Base-by-base conservation (phyloP, 2,888 invertebrate species). In the Aleiodes testaceus region DNA sequence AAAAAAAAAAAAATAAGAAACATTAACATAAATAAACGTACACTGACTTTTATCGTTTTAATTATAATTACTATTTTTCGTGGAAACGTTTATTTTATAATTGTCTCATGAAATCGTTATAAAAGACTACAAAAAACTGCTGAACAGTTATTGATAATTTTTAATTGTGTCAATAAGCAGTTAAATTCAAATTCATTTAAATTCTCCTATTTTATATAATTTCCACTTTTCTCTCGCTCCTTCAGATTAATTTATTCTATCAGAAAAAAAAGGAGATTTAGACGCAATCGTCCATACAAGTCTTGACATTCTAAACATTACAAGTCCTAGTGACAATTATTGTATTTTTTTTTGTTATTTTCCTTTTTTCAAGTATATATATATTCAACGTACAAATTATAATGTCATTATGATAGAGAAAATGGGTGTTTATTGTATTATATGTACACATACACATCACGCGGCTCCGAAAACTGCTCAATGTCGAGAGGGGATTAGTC, bases 401-500 rank as follows among this genome's bases (percentile, higher is more conserved):
- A 71, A 77, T 77, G 74, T 78, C 73, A 67, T 75, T 73, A 78
- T 72, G 71, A 72, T 75, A 73, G 42, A 61, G 12, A 49, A 73
- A 73, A 74, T 70, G 67, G 73, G 69, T 75, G 73, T 73, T 36
- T 78, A 73, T 74, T 75, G 73, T 70, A 36, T 79, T 75, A 78
- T 74, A 72, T 82, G 80, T 82, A 80, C 80, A 82, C 79, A 82
- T 81, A 81, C 80, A 82, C 79, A 80, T 78, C 78, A 78, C 77
- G 77, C 74, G 75, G 74, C 77, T 75, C 74, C 72, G 72, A 59
- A 66, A 55, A 36, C 36, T 11, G 36, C 36, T 11, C 66, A 61
- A 61, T 53, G 68, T 47, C 63, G 49, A 61, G 12, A 53, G 69
- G 64, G 55, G 55, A 72, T 69, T 61, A 52, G 36, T 36, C 36